A percentile compares a stretch with the other conserved stretches of the same genome.
Conservation (phyloP, 2,113 vertebrate genomes). For the Nasalis larvatus region DNA sequence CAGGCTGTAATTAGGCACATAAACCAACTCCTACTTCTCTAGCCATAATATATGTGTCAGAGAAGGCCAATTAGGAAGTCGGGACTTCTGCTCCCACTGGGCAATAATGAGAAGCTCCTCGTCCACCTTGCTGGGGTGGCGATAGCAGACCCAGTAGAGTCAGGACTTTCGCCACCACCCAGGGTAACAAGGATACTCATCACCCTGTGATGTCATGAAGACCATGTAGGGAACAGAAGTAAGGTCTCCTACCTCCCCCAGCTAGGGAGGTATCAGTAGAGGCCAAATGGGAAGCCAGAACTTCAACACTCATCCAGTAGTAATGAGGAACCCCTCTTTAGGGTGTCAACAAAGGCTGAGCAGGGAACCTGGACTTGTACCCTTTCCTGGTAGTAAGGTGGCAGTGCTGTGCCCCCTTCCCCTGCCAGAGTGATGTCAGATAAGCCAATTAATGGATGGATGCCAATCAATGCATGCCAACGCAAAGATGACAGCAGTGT, state of each 20-base stretch:
- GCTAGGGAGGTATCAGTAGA: too few species aligned
- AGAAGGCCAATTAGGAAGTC: background rate
- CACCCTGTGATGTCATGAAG: background rate
- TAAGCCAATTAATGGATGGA: background rate
- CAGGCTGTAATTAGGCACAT: background rate
- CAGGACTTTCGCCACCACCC: background rate
- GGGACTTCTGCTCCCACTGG: too few species aligned
- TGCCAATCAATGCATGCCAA: background rate
- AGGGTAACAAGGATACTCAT: background rate
- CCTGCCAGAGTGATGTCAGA: background rate
- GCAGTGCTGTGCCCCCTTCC: background rate
- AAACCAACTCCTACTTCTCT: background rate
- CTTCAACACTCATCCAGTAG: background rate
- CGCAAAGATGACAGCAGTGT: background rate
- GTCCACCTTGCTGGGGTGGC: background rate
- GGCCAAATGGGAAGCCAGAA: background rate
- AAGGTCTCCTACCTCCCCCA: background rate
- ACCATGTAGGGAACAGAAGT: too few species aligned
- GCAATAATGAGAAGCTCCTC: background rate
- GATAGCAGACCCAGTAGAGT: too few species aligned
- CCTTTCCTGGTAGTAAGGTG: background rate
- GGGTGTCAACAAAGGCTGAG: background rate
- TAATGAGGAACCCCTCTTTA: background rate
- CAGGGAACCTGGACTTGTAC: background rate
- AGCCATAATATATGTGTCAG: background rate